Conservation (phyloP, 2,888 invertebrate species). For the Ligdia adustata region DNA sequence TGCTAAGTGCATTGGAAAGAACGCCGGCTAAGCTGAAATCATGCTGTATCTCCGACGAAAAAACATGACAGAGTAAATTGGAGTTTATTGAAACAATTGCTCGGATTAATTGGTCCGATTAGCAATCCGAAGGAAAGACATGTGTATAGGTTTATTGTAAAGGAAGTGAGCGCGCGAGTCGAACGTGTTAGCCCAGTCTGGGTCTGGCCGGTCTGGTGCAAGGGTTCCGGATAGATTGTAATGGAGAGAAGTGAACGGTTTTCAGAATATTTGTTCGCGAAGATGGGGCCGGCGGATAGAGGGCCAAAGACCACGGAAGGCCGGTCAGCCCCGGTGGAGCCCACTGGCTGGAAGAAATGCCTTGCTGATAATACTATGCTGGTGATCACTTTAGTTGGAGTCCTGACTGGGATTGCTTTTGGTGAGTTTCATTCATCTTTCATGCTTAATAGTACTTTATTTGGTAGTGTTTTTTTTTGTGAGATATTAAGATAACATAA, state of each 20-base stretch:
- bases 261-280: constrained; percentile 92
- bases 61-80: constrained; percentile 17
- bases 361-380: constrained; percentile 90
- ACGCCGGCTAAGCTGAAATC: constrained; percentile 26
- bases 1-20: constrained; percentile 36
- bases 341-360: constrained; percentile 87
- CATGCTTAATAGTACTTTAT: no score
- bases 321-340: constrained; percentile 86
- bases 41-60: constrained; percentile 5
- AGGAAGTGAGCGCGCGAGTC: neutral
- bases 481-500: no score
- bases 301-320: constrained; percentile 85
- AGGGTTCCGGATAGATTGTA: constrained; percentile 61
- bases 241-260: constrained; percentile 87
- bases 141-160: constrained; percentile 13
- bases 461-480: no score
- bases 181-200: constrained; percentile 39
- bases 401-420: constrained; percentile 88
- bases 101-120: constrained; percentile 17
- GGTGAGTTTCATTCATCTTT: constrained; percentile 81
- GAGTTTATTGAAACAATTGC: constrained; percentile 13
- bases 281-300: constrained; percentile 88
- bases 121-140: constrained; percentile 16
- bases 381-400: constrained; percentile 91
- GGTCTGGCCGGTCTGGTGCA: constrained; percentile 47